These are phyloP conservation scores for Phyto melanocephala DNA, from an alignment of 2,888 invertebrate species.

Conservation along the genomic window DNA sequence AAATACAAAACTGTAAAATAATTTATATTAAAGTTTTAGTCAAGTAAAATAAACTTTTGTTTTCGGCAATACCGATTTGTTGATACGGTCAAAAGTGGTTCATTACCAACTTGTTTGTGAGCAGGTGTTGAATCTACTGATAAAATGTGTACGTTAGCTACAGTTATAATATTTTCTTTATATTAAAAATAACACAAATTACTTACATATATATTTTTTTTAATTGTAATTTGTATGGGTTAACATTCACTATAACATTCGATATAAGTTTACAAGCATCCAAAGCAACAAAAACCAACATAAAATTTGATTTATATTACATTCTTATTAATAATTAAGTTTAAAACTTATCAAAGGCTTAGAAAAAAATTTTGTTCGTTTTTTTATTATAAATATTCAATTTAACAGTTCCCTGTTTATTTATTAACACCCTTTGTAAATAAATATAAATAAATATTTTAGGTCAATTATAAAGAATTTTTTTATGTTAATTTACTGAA, in stretches of 20 bases:
- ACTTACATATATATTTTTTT: neutral
- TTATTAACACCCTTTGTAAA: neutral
- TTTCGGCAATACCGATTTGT: neutral
- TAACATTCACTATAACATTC: no score
- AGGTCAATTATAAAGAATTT: slow-evolving; percentile 52
- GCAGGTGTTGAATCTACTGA: slow-evolving; percentile 19
- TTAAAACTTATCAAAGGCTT: no score
- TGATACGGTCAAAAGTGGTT: neutral
- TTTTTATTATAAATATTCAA: neutral
- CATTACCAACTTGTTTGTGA: slow-evolving; percentile 21
- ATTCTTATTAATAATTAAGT: no score
- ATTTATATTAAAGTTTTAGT: no score
- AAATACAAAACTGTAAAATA: no score
- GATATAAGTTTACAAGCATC: no score
- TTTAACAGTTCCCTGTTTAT: neutral
- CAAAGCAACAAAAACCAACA: no score
- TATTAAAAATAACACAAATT: neutral
- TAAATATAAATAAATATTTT: slow-evolving; percentile 45
- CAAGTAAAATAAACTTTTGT: no score
- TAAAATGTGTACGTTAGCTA: neutral
- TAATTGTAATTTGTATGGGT: neutral
- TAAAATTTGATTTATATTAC: no score
- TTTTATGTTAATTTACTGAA: slow-evolving; percentile 13
- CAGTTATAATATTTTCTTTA: neutral
- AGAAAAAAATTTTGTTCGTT: no score